Base-by-base conservation (phyloP, 2,113 vertebrate species). In the Alosa alosa region DNA sequence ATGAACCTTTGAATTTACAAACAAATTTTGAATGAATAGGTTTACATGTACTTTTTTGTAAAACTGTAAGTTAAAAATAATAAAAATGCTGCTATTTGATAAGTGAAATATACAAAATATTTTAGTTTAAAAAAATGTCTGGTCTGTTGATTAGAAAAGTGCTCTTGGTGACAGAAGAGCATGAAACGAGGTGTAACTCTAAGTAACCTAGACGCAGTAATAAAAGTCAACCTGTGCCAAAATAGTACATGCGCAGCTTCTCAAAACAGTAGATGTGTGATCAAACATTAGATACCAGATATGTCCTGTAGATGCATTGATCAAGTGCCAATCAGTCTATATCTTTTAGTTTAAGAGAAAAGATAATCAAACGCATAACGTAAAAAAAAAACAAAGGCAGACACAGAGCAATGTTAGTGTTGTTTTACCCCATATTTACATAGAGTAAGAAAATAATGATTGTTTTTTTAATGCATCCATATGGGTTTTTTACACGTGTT, bases 61-160 rank as follows among this genome's bases (percentile, higher is more conserved):
- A 89, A 89, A 90, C 89, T 94, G 93, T 95, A 95, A 95, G 93
- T 95, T 94, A 93, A 85, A 82, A 87, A 81, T 78, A 78, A 68
- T 86, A 93, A 95, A 95, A 94, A 95, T 95, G 95, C 94, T 95
- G 95, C 94, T 95, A 95, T 95, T 95, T 95, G 94, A 95, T 95
- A 95, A 95, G 95, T 90, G 87, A 89, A 90, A 88, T 95, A 95
- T 95, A 95, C 93, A 95, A 94, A 95, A 94, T 94, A 95, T 94
- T 95, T 95, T 93, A 94, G 95, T 94, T 94, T 92, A 78, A 83
- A 94, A 94, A 95, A 93, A 95, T 92, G 94, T 95, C 94, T 92
- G 94, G 93, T 95, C 93, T 91, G 93, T 95, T 93, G 91, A 94
- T 94, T 94, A 94, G 94, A 93, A 92, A 92, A 78, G 85, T 92